A percentile compares a stretch with the other conserved stretches of the same genome.
Conservation (phyloP, 2,797 vertebrate genomes). For the Sebastes ruberrimus region DNA sequence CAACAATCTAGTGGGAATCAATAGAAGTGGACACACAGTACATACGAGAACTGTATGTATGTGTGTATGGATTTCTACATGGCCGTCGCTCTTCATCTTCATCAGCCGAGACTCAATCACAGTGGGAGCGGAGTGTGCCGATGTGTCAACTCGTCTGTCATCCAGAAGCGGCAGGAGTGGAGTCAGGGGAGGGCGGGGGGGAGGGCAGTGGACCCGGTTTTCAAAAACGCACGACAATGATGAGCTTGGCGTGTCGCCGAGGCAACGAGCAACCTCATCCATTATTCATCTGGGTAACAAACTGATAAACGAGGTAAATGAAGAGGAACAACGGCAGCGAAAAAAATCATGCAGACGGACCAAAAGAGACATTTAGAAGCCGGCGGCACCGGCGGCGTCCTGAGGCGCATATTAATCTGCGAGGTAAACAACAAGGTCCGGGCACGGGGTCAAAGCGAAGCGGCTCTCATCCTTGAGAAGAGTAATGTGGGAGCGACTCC, state of each 20-base stretch:
- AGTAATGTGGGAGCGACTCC: slow-evolving; percentile 19
- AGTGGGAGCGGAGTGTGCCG: slow-evolving; percentile 24
- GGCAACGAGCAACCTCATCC: slow-evolving; percentile 73
- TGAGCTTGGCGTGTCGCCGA: slow-evolving; percentile 69
- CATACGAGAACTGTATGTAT: not conserved
- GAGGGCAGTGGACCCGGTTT: slow-evolving; percentile 34
- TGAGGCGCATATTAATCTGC: slow-evolving; percentile 62
- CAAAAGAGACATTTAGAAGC: slow-evolving; percentile 67
- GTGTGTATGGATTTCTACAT: slow-evolving; percentile 9
- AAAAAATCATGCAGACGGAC: slow-evolving; percentile 47
- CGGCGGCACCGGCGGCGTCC: slow-evolving; percentile 35
- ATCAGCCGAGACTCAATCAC: slow-evolving; percentile 63
- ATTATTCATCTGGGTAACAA: slow-evolving; percentile 79
- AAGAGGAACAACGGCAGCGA: slow-evolving; percentile 69
- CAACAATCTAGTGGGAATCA: not conserved
- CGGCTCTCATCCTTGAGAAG: slow-evolving; percentile 21
- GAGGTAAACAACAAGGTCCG: slow-evolving; percentile 52
- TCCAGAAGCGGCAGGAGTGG: slow-evolving; percentile 49
- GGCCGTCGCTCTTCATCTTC: slow-evolving; percentile 55
- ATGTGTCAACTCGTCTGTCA: slow-evolving; percentile 62
- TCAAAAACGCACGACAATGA: slow-evolving; percentile 54
- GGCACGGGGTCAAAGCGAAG: slow-evolving; percentile 63
- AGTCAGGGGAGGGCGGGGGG: slow-evolving; percentile 9
- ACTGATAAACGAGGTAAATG: slow-evolving; percentile 79
- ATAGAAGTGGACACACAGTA: not conserved